Percentiles rank a stretch among this genome's conserved stretches.
Conservation (phyloP, 2,797 vertebrate genomes). For the Gobionotothen gibberifrons region DNA sequence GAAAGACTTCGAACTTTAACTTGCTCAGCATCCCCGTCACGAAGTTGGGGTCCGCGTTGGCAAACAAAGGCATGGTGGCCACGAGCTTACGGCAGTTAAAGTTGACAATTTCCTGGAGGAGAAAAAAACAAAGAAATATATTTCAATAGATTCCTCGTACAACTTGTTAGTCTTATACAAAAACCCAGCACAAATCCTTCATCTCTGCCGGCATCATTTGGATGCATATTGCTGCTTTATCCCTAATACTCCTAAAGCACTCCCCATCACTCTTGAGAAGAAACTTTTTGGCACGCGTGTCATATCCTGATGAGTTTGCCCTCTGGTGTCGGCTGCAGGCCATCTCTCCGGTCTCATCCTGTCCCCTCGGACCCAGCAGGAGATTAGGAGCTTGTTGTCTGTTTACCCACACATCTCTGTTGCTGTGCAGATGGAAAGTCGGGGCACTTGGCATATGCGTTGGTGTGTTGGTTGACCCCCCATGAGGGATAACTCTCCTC, state of each 20-base stretch:
- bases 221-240: slow-evolving; percentile 63
- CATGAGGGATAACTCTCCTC: slow-evolving; percentile 68
- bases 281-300: slow-evolving; percentile 69
- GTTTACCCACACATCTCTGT: slow-evolving; percentile 76
- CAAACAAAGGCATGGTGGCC: slow-evolving; percentile 98
- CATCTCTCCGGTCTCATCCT: slow-evolving; percentile 70
- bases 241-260: slow-evolving; percentile 72
- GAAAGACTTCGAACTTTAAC: slow-evolving; percentile 96
- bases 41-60: slow-evolving; percentile 98
- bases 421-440: slow-evolving; percentile 74
- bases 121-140: slow-evolving; percentile 8
- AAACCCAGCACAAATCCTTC: slow-evolving; percentile 41
- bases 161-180: slow-evolving; percentile 18
- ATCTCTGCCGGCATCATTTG: slow-evolving; percentile 49
- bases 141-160: slow-evolving; percentile 12
- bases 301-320: slow-evolving; percentile 77
- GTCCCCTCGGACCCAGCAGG: slow-evolving; percentile 74
- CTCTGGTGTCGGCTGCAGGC: slow-evolving; percentile 64
- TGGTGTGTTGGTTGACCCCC: slow-evolving; percentile 60
- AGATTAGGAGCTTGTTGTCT: slow-evolving; percentile 80
- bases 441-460: slow-evolving; percentile 65
- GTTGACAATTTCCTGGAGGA: slow-evolving; percentile 95
- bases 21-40: slow-evolving; percentile 99
- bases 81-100: slow-evolving; percentile 98
- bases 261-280: slow-evolving; percentile 65